Base-by-base conservation (phyloP, 2,888 invertebrate genomes). In the Thymelicus acteon region DNA sequence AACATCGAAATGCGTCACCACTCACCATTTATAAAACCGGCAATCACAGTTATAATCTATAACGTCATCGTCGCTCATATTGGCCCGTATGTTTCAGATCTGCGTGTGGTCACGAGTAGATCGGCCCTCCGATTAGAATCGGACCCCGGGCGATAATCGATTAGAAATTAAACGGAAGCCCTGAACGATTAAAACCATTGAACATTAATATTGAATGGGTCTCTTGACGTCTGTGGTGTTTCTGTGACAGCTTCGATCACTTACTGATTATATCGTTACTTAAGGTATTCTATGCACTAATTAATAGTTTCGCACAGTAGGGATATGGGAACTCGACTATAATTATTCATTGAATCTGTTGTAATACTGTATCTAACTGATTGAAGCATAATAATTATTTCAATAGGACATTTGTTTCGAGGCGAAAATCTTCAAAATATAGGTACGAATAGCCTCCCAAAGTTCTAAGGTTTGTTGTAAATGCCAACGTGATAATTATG, bases 71-170 rank as follows among this genome's bases (percentile, higher is more conserved):
- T 60, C 44, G 7, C 60, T 31, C 12, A 54, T 65, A 61, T 6
- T 12, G 19, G 7, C 13, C 65, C 60, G 60, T 71, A 19, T 61
- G 54, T 71, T 65, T 61, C 54, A 47, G 12, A 54, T 69, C 67
- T 79, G 84, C 79, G 86, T 86, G 86, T 85, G 86, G 86, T 81
- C 85, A 79, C 80, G 79, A 79, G 81, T 81, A 82, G 79, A 73
- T 76, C 78, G 77, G 77, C 79, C 78, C 77, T 77, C 76, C 79
- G 84, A 87, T 87, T 83, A 84, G 82, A 81, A 83, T 82, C 79
- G 74, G 77, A 78, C 82, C 78, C 78, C 78, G 62, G 79, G 80
- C 79, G 73, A 79, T 76, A 73, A 78, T 80, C 81, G 77, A 78
- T 79, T 81, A 79, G 79, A 82, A 69, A 83, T 83, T 79, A 81